Evolutionary conservation across 1,140 invertebrate species (phyloP).

Genomic region (Achatina immaculata): DNA sequence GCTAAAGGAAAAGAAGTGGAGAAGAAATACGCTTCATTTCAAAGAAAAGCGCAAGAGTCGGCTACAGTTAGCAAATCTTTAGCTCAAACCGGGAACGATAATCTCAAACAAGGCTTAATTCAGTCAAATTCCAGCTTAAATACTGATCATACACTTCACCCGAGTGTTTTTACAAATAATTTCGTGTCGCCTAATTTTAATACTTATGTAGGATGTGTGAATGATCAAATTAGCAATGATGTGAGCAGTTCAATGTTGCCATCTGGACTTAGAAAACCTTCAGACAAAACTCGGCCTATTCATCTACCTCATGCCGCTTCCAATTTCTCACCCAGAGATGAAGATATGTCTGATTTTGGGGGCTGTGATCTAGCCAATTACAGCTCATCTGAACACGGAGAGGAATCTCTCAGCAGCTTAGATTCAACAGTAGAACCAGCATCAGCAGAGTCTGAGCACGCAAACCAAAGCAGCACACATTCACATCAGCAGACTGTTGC

Average conservation of each 20-base stretch:
- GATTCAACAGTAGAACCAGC: slow-evolving; percentile 57
- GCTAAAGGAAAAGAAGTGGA: slow-evolving; percentile 31
- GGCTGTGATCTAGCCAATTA: slow-evolving; percentile 56
- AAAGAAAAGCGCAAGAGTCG: neutral
- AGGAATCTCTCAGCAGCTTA: slow-evolving; percentile 56
- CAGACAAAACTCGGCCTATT: neutral
- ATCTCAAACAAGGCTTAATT: neutral
- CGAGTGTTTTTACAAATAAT: neutral
- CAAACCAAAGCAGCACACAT: neutral
- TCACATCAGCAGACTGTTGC: slow-evolving; percentile 14
- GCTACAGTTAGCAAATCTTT: neutral
- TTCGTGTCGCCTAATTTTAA: neutral
- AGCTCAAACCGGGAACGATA: neutral
- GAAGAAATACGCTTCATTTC: slow-evolving; percentile 33
- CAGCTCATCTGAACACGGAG: neutral
- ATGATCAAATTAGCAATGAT: neutral
- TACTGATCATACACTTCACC: neutral
- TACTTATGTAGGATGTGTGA: neutral
- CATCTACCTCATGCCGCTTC: neutral
- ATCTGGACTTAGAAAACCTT: neutral
- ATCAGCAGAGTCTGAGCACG: slow-evolving; percentile 7
- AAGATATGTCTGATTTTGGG: slow-evolving; percentile 54
- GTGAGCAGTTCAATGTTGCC: neutral
- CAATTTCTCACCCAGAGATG: neutral
- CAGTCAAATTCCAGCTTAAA: neutral